Conservation (phyloP, 2,797 vertebrate species). For the Sebastes variabilis region DNA sequence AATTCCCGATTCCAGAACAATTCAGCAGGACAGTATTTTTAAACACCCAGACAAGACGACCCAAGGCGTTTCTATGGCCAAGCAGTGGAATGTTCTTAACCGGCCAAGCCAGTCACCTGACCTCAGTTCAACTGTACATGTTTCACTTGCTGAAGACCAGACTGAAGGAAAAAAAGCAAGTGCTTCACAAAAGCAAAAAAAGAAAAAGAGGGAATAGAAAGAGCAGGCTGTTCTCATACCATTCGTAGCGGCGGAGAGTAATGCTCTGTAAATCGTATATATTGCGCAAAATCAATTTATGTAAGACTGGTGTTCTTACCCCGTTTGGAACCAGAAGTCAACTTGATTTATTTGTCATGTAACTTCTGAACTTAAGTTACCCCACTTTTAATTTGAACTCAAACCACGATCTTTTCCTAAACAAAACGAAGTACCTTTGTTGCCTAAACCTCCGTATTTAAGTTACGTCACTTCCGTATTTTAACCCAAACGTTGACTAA, state of each 20-base stretch:
- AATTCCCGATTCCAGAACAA: not conserved
- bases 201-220: not conserved
- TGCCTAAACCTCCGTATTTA: too few relatives aligned
- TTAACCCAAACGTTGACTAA: too few relatives aligned
- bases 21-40: not conserved
- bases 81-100: slow-evolving; percentile 14
- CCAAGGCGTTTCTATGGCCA: slow-evolving; percentile 6
- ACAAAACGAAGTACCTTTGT: too few relatives aligned
- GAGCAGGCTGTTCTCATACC: not conserved
- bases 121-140: slow-evolving; percentile 10
- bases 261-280: too few relatives aligned
- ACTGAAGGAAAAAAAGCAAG: not conserved
- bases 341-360: too few relatives aligned
- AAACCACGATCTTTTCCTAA: too few relatives aligned
- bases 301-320: too few relatives aligned
- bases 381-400: too few relatives aligned
- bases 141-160: not conserved
- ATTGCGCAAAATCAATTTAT: too few relatives aligned
- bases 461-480: too few relatives aligned
- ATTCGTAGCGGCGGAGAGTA: fast-evolving
- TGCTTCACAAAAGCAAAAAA: not conserved
- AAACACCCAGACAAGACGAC: not conserved
- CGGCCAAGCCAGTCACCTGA: slow-evolving; percentile 8
- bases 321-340: too few relatives aligned
- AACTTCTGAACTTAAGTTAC: too few relatives aligned